phyloP scores from a whole-genome alignment of 2,888 invertebrate genomes.

The Lasioglossum villosulum region DNA sequence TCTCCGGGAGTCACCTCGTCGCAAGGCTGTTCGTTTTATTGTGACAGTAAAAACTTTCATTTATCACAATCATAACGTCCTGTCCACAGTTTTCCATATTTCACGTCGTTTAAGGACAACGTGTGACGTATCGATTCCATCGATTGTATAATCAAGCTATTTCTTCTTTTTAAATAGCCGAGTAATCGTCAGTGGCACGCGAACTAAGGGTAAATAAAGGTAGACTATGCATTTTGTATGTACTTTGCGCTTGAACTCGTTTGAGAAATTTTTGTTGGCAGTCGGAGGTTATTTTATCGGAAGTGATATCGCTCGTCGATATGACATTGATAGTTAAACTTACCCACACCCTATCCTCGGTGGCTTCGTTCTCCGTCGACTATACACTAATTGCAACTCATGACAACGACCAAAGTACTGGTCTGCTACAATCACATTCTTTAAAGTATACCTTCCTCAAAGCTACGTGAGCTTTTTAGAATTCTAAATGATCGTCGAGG shows the following conservation, averaged over 20 bases:
- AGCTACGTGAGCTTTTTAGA: neutral
- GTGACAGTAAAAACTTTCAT: conserved; percentile 7
- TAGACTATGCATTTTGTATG: neutral
- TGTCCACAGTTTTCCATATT: neutral
- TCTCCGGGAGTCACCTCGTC: neutral
- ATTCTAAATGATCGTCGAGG: neutral
- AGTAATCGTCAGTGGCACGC: neutral
- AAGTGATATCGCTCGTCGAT: neutral
- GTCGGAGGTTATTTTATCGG: too few species aligned
- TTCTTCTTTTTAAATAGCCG: neutral
- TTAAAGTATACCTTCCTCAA: neutral
- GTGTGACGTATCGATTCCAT: neutral
- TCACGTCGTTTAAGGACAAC: neutral
- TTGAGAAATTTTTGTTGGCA: neutral
- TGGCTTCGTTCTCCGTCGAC: neutral
- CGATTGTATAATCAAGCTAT: neutral
- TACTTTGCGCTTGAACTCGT: neutral
- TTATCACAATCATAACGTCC: neutral
- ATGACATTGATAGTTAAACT: neutral
- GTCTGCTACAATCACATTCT: neutral
- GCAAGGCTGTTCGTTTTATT: neutral
- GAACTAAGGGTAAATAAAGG: neutral
- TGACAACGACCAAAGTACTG: neutral
- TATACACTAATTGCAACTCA: neutral
- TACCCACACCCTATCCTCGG: neutral